Conservation (phyloP, 2,797 vertebrate species). For the Cephalopachus bancanus region DNA sequence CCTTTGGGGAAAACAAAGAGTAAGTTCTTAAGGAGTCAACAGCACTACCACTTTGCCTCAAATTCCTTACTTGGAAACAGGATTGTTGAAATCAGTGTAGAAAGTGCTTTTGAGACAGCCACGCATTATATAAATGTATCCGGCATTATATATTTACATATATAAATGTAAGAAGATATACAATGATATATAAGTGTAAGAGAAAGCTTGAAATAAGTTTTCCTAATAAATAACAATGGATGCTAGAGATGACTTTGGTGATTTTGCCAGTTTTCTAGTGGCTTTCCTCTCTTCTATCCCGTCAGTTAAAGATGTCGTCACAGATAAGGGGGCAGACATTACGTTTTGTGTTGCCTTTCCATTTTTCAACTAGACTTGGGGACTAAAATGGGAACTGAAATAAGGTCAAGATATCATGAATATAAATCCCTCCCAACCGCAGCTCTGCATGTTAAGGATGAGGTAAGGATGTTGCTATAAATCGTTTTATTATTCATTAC, state of each 20-base stretch:
- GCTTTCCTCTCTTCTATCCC: neutral
- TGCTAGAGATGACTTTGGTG: neutral
- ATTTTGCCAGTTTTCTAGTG: neutral
- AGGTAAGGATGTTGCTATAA: neutral
- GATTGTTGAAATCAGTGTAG: constrained; percentile 16
- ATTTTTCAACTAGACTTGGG: neutral
- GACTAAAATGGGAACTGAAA: constrained; percentile 20
- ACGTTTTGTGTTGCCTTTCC: neutral
- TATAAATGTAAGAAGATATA: too few species aligned
- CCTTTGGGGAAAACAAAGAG: neutral
- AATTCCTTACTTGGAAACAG: neutral
- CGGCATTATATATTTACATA: too few species aligned
- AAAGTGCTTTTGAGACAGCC: constrained; percentile 15
- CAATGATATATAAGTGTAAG: neutral
- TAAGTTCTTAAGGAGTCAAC: constrained; percentile 14
- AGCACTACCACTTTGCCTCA: neutral
- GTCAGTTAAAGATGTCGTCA: constrained; percentile 27
- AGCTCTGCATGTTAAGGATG: neutral
- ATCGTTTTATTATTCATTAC: neutral
- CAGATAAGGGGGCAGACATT: neutral
- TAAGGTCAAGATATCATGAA: neutral
- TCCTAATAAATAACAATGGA: constrained; percentile 20
- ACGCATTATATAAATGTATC: neutral
- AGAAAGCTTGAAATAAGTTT: constrained; percentile 42
- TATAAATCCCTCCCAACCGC: neutral